Base-by-base conservation (phyloP, 2,888 invertebrate genomes). In the Brenthis daphne region DNA sequence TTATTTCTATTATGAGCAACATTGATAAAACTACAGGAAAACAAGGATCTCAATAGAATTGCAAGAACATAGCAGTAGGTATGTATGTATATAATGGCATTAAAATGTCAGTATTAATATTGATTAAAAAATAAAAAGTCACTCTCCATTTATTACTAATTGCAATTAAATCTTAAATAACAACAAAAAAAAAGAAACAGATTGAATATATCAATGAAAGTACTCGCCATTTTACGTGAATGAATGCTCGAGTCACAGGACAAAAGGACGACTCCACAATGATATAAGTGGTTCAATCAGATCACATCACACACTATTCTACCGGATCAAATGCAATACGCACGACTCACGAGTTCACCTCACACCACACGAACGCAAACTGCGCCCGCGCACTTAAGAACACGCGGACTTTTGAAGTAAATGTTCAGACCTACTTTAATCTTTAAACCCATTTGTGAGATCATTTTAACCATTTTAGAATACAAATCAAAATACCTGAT, bases 271-370 rank as follows among this genome's bases (percentile, higher is more conserved):
- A 74, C 73, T 71, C 75, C 76, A 84, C 77, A 84, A 84, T 82
- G 80, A 85, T 80, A 80, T 84, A 90, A 88, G 85, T 85, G 87
- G 84, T 85, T 82, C 86, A 89, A 88, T 86, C 82, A 83, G 79
- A 76, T 75, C 73, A 77, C 84, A 86, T 85, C 83, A 84, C 88
- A 80, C 81, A 70, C 70, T 71, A 65, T 68, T 65, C 68, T 48
- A 79, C 80, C 63, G 68, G 64, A 70, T 74, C 72, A 67, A 73
- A 64, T 67, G 57, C 75, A 73, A 67, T 75, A 79, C 85, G 82
- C 86, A 84, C 87, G 84, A 79, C 85, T 82, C 86, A 84, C 87
- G 84, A 77, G 80, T 80, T 75, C 68, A 71, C 80, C 76, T 77
- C 72, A 60, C 76, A 81, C 79, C 84, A 82, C 79, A 77, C 84